These are phyloP conservation scores for Lamellibrachia columna DNA, from an alignment of 2,888 invertebrate genomes.

Conservation along the genomic window DNA sequence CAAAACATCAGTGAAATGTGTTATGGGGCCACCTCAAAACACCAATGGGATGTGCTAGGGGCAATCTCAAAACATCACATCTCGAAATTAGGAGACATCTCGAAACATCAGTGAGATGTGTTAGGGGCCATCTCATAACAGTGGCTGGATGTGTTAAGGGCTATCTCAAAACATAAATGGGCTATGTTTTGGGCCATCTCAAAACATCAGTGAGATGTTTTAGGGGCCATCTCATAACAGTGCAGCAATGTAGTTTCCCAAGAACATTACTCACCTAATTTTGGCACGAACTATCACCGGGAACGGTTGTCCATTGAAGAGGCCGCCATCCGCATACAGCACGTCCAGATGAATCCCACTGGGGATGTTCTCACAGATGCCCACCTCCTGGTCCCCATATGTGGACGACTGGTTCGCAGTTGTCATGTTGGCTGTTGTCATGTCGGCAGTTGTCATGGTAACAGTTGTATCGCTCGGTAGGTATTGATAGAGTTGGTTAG, in stretches of 20 bases:
- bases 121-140: too few species aligned
- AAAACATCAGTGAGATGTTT: too few species aligned
- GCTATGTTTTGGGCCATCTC: too few species aligned
- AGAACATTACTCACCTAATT: conserved; percentile 51
- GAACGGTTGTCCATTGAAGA: conserved; percentile 47
- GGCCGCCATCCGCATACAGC: conserved; percentile 56
- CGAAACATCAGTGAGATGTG: too few species aligned
- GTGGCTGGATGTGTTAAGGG: too few species aligned
- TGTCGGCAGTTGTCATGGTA: not conserved
- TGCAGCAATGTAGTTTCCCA: not conserved
- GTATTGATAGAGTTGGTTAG: not conserved
- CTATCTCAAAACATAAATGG: too few species aligned
- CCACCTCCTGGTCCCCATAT: conserved; percentile 33
- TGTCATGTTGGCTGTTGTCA: not conserved
- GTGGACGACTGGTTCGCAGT: not conserved
- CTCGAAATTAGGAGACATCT: too few species aligned
- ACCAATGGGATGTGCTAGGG: too few species aligned
- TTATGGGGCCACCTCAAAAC: too few species aligned
- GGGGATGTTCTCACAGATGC: conserved; percentile 53
- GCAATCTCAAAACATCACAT: too few species aligned
- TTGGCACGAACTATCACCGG: conserved; percentile 55
- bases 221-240: not conserved
- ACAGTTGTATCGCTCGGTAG: not conserved
- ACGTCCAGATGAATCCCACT: conserved; percentile 53
- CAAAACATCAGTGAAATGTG: too few species aligned